Evolutionary conservation across 2,113 vertebrate species (phyloP).

Genomic region (Gambusia holbrooki): DNA sequence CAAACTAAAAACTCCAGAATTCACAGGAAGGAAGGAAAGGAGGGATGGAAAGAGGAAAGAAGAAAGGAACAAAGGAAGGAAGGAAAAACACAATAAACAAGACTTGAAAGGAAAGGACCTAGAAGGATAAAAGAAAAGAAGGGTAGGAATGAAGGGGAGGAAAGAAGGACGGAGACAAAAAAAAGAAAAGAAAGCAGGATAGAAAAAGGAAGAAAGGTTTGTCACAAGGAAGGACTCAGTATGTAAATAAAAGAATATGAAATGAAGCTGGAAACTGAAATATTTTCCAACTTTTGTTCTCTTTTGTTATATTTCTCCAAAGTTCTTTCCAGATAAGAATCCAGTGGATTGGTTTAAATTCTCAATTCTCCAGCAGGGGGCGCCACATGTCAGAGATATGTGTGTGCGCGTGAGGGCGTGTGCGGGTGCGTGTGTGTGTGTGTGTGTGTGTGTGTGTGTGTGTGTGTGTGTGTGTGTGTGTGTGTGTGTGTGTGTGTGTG

Average conservation of each 20-base stretch:
- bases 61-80: no score
- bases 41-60: no score
- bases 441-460: background rate
- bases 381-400: slow-evolving; percentile 23
- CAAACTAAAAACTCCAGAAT: background rate
- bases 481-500: slow-evolving; percentile 5
- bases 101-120: no score
- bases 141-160: no score
- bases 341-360: background rate
- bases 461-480: slow-evolving; percentile 10
- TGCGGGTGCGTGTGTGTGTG: slow-evolving; percentile 19
- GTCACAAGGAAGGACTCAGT: no score
- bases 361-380: slow-evolving; percentile 37
- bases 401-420: slow-evolving; percentile 5
- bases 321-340: background rate
- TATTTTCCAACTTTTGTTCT: background rate
- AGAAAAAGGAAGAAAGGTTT: no score
- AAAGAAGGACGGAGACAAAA: no score
- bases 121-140: no score
- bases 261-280: no score
- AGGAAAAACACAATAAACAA: background rate
- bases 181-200: no score
- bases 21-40: background rate
- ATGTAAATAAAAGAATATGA: no score
- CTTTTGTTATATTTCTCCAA: background rate